These are phyloP conservation scores for Xiphorhynchus elegans DNA, from an alignment of 2,113 vertebrate genomes.

Conservation along the genomic window DNA sequence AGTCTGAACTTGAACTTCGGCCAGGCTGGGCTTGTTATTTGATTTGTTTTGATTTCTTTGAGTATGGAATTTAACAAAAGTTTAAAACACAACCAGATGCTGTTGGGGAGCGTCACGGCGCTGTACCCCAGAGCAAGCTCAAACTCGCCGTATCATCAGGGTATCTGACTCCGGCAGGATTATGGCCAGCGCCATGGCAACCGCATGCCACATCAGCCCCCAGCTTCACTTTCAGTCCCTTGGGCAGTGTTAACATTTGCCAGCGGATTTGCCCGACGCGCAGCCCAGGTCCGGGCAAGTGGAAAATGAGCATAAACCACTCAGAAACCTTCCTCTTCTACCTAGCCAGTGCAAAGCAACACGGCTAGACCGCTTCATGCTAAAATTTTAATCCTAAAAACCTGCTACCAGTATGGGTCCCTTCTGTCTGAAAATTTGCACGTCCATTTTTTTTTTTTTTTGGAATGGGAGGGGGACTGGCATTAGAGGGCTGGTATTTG, in stretches of 20 bases:
- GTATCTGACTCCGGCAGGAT: conserved; percentile 40
- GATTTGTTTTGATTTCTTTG: conserved; percentile 53
- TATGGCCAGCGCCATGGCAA: conserved; percentile 54
- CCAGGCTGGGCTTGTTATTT: conserved; percentile 7
- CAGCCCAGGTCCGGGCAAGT: conserved; percentile 39
- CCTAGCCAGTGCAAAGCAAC: neutral
- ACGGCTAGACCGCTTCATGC: neutral
- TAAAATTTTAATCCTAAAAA: neutral
- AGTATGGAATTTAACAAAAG: conserved; percentile 46
- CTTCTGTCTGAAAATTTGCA: neutral
- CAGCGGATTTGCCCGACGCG: conserved; percentile 33
- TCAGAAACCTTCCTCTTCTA: neutral
- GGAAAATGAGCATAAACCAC: conserved; percentile 10
- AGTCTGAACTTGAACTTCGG: neutral
- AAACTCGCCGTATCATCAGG: conserved; percentile 15
- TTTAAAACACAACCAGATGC: conserved; percentile 48
- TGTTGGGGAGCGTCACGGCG: neutral
- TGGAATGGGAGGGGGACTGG: neutral
- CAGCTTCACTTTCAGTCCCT: conserved; percentile 47
- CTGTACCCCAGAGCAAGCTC: conserved; percentile 29
- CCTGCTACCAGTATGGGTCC: neutral
- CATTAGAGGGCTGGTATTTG: neutral
- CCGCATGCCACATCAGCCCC: conserved; percentile 55
- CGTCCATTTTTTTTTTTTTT: neutral
- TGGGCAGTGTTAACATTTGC: conserved; percentile 61